Evolutionary conservation across 2,888 invertebrate species (phyloP).

Genomic region (Mesorhabditis spiculigera): DNA sequence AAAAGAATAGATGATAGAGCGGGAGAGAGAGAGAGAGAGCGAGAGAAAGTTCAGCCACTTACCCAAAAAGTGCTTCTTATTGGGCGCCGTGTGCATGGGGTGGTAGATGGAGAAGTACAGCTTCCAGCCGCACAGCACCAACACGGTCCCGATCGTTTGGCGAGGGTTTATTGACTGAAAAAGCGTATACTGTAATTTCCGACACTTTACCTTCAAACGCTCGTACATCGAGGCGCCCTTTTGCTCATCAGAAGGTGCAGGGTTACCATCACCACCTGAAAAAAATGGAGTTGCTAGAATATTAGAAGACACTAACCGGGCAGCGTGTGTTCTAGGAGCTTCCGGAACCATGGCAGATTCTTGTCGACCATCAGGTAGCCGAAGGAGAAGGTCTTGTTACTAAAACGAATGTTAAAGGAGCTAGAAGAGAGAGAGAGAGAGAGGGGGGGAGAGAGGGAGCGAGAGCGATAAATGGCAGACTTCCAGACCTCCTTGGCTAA

Average conservation of each 20-base stretch:
- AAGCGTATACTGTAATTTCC: background rate
- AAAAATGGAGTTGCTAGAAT: conserved; percentile 53
- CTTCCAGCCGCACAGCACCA: conserved; percentile 89
- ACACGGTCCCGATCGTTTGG: conserved; percentile 92
- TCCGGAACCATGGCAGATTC: conserved; percentile 87
- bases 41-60: conserved; percentile 8
- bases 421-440: background rate
- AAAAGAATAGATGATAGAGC: background rate
- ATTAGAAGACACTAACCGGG: conserved; percentile 60
- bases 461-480: background rate
- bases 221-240: conserved; percentile 25
- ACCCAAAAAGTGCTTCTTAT: conserved; percentile 12
- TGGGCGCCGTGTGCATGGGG: conserved; percentile 73
- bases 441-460: too few relatives aligned
- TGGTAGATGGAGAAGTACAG: conserved; percentile 99
- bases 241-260: background rate
- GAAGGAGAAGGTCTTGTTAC: conserved; percentile 92
- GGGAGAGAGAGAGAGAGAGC: background rate
- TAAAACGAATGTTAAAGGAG: conserved; percentile 60
- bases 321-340: conserved; percentile 80
- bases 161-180: conserved; percentile 77
- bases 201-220: conserved; percentile 27
- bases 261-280: conserved; percentile 14
- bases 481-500: background rate
- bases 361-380: conserved; percentile 87